Evolutionary conservation across 2,113 vertebrate genomes (phyloP).

Genomic region (Ursus arctos): DNA sequence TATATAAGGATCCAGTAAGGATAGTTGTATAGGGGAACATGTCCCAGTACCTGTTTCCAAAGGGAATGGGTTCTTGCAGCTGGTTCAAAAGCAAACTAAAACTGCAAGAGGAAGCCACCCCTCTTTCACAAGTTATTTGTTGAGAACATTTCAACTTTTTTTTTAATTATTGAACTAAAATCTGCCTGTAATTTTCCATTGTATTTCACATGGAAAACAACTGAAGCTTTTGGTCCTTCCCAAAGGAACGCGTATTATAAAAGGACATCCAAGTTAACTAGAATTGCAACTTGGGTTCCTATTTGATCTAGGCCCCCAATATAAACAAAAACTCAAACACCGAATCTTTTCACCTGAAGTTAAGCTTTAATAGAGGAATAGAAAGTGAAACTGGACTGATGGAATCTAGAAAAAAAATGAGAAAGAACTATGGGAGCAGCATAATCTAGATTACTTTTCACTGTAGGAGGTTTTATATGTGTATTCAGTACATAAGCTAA

Average conservation of each 20-base stretch:
- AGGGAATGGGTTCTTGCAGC: not conserved
- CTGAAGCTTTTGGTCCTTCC: not conserved
- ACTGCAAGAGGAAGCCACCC: not conserved
- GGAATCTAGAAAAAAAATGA: not conserved
- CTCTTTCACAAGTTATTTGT: not conserved
- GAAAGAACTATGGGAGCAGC: not conserved
- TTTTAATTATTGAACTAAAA: not conserved
- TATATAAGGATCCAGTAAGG: not conserved
- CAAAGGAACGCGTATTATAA: not conserved
- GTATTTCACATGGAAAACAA: not conserved
- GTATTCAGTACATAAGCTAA: not conserved
- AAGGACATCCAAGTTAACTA: not conserved
- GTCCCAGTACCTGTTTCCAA: not conserved
- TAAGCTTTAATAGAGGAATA: not conserved
- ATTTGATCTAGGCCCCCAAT: not conserved
- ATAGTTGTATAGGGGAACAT: not conserved
- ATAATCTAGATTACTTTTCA: not conserved
- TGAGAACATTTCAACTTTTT: not conserved
- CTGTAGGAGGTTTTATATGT: not conserved
- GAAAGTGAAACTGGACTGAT: not conserved
- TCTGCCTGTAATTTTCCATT: conserved; percentile 3
- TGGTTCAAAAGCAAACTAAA: conserved; percentile 44
- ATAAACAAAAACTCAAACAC: not conserved
- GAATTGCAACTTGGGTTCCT: not conserved
- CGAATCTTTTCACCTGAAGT: not conserved